Base-by-base conservation (phyloP, 2,797 vertebrate genomes). In the Lepilemur septentrionalis region DNA sequence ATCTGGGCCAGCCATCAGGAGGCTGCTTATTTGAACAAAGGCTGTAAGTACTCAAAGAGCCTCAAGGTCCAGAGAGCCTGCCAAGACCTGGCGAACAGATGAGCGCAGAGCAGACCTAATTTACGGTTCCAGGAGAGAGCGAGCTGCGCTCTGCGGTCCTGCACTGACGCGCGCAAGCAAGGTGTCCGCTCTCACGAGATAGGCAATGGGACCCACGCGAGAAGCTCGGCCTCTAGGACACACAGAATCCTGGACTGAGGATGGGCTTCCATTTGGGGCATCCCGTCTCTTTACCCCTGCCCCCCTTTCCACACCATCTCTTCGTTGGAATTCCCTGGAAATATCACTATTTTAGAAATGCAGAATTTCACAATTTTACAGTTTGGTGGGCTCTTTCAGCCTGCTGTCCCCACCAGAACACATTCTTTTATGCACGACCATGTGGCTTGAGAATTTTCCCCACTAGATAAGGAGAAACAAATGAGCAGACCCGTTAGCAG, bases 11-110 rank as follows among this genome's bases (percentile, higher is more conserved):
- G 90, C 79, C 90, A n/a, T 73, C 35, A 25, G 84, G 28, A 95
- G 61, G 80, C 89, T 92, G 97, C 93, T 95, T 92, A 88, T 88
- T 91, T 90, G 94, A 97, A 97, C 95, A 96, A 97, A 97, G 96
- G 46, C 93, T 93, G 65, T n/a, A 55, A 97, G 95, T 38, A 80
- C 85, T 97, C 88, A 93, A 48, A 87, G 88, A 95, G 88, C 82
- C 92, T 86, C n/a, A n/a, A 89, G 79, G 84, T 95, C 84, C 59
- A 18, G 50, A 95, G 65, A 48, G 50, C 85, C 96, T 96, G 97
- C 95, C 97, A 97, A 97, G 94, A 41, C 48, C 93, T 92, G 96
- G 95, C 0, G 10, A 88, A 91, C 93, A 95, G 96, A 97, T 85
- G 96, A 93, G 82, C 46, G n/a, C 43, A 35, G 84, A 93, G 32